Evolutionary conservation across 2,113 vertebrate species (phyloP).

Genomic region (Scomber colias): DNA sequence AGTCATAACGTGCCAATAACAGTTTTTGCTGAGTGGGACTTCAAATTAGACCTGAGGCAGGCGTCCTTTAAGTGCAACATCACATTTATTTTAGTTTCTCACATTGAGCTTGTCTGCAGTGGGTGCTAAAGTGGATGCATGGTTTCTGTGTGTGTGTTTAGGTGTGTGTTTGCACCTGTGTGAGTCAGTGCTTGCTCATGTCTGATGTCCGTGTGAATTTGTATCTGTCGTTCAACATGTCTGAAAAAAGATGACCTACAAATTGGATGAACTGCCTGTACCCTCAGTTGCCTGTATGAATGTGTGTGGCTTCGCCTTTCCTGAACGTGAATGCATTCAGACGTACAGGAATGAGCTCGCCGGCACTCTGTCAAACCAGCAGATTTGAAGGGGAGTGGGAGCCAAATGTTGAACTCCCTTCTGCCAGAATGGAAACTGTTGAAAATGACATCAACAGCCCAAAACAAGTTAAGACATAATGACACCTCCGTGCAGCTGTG

Average conservation of each 20-base stretch:
- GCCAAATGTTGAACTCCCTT: constrained; percentile 48
- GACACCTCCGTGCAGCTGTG: neutral
- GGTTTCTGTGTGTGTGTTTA: neutral
- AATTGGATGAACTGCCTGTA: neutral
- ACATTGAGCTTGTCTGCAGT: neutral
- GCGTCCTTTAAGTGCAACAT: too few species aligned
- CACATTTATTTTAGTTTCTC: neutral
- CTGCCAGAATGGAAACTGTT: constrained; percentile 33
- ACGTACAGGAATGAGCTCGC: constrained; percentile 7
- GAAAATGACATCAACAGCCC: constrained; percentile 46
- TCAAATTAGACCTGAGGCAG: neutral
- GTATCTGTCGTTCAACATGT: neutral
- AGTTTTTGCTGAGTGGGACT: too few species aligned
- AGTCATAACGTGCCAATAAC: too few species aligned
- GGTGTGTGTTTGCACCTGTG: neutral
- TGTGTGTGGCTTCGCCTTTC: neutral
- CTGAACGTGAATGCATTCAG: constrained; percentile 3
- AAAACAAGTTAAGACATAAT: constrained; percentile 6
- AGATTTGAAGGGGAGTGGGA: constrained; percentile 48
- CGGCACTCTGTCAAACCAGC: constrained; percentile 52
- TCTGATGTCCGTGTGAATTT: neutral
- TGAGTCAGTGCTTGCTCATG: neutral
- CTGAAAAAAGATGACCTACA: neutral
- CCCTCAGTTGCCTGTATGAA: neutral
- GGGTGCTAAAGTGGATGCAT: neutral